Evolutionary conservation across 2,113 vertebrate genomes (phyloP).

Genomic region (Dromiciops gliroides): DNA sequence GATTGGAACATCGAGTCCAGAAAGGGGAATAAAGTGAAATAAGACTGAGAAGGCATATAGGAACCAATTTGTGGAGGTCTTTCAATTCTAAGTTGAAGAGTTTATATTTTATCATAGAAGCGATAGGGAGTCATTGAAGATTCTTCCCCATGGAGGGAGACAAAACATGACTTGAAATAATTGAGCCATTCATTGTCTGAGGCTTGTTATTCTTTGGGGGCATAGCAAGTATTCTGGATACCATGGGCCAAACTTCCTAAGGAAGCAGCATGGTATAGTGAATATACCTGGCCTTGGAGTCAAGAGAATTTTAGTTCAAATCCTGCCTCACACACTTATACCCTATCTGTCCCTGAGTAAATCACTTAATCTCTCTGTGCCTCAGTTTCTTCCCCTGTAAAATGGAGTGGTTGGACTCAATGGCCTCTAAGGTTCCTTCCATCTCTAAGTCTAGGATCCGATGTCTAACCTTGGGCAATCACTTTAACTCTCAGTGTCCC

Average conservation of each 20-base stretch:
- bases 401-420: not conserved
- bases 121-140: not conserved
- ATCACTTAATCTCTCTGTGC: not conserved
- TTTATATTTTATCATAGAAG: not conserved
- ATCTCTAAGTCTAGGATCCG: not conserved
- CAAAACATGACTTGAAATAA: slow-evolving; percentile 33
- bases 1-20: not conserved
- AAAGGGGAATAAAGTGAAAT: not conserved
- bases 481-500: not conserved
- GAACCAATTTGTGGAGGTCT: not conserved
- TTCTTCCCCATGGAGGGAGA: not conserved
- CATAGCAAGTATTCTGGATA: not conserved
- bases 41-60: not conserved
- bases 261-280: not conserved
- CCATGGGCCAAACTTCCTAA: not conserved
- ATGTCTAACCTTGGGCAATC: not conserved
- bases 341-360: not conserved
- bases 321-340: not conserved
- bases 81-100: not conserved
- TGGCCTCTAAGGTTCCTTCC: not conserved
- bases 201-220: not conserved
- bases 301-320: not conserved
- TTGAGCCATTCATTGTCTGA: not conserved
- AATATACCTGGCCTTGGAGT: not conserved
- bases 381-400: not conserved